Conservation (phyloP, 2,797 vertebrate species). For the Austrolebias charrua region DNA sequence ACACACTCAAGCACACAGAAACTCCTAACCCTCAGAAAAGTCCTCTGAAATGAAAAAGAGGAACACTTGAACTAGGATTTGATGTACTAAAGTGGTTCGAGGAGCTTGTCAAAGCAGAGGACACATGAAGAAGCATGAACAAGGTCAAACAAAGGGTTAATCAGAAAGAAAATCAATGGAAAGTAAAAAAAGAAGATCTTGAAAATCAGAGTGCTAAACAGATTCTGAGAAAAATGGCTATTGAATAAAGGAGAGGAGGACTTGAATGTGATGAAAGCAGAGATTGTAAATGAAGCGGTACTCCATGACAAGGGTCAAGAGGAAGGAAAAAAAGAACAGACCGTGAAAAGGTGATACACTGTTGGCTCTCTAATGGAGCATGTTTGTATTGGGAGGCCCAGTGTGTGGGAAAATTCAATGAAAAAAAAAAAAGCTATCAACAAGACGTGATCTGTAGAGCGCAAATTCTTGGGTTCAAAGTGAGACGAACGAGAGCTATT, state of each 20-base stretch:
- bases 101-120: slow-evolving; percentile 52
- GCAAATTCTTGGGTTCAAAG: slow-evolving; percentile 33
- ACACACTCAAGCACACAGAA: slow-evolving; percentile 37
- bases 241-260: slow-evolving; percentile 44
- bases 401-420: slow-evolving; percentile 52
- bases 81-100: slow-evolving; percentile 53
- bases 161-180: slow-evolving; percentile 48
- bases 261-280: slow-evolving; percentile 58
- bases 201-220: slow-evolving; percentile 32
- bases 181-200: slow-evolving; percentile 45
- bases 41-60: slow-evolving; percentile 57
- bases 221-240: slow-evolving; percentile 27
- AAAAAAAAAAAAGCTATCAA: slow-evolving; percentile 14
- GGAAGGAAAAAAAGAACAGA: slow-evolving; percentile 30
- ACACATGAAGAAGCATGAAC: slow-evolving; percentile 45
- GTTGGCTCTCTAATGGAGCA: slow-evolving; percentile 29
- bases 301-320: slow-evolving; percentile 51
- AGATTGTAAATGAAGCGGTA: slow-evolving; percentile 59
- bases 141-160: slow-evolving; percentile 53
- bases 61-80: slow-evolving; percentile 57
- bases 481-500: not conserved
- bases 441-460: not conserved
- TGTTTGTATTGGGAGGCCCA: slow-evolving; percentile 46
- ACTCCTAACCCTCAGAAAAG: slow-evolving; percentile 37
- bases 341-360: slow-evolving; percentile 53